These are phyloP conservation scores for Acyrthosiphon pisum DNA, from an alignment of 1,140 invertebrate genomes.

Conservation along the genomic window DNA sequence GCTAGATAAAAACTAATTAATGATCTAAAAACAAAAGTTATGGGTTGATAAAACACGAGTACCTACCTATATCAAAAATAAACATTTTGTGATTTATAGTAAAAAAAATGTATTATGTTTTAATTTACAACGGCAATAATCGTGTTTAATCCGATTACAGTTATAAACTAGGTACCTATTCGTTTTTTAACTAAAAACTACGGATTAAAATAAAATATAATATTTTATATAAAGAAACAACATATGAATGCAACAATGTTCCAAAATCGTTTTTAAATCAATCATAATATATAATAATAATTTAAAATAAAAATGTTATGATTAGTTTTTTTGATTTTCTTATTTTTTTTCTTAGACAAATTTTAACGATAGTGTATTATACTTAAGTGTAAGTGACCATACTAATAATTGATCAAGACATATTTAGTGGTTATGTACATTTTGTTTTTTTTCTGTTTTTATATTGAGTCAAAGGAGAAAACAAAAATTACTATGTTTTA, in stretches of 20 bases:
- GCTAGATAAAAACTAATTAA: neutral
- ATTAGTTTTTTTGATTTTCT: neutral
- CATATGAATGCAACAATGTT: neutral
- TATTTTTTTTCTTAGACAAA: too few relatives aligned
- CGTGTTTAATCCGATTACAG: neutral
- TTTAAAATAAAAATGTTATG: neutral
- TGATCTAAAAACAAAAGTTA: neutral
- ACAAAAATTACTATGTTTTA: neutral
- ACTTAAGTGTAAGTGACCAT: neutral
- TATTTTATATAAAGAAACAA: neutral
- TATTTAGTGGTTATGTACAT: neutral
- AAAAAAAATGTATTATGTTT: neutral
- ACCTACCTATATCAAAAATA: neutral
- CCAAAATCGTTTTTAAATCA: neutral
- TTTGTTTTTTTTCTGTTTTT: neutral
- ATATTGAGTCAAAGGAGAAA: neutral
- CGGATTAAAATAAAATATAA: neutral
- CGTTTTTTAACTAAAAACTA: neutral
- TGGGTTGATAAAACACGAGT: neutral
- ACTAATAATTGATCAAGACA: neutral
- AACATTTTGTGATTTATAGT: neutral
- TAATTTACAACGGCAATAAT: neutral
- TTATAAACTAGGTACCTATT: neutral
- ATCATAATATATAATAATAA: neutral
- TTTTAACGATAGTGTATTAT: neutral